Base-by-base conservation (phyloP, 2,888 invertebrate species). In the Oxyteleia sp. region DNA sequence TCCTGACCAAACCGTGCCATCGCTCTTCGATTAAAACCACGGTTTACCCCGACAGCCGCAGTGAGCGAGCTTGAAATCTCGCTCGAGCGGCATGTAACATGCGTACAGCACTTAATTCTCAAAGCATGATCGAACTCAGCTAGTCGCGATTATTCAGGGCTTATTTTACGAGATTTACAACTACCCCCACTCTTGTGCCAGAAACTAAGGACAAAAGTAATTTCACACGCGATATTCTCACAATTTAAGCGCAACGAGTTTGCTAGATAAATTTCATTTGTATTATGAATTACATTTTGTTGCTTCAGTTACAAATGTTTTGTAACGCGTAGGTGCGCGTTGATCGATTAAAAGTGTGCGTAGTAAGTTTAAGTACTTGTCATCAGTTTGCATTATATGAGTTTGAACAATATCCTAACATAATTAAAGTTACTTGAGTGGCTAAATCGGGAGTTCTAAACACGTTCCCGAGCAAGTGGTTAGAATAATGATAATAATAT, bases 11-110 rank as follows among this genome's bases (percentile, higher is more conserved):
- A 74, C 43, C 55, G 61, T 64, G 51, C 74, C 74, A 74, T 74
- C 53, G 64, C 74, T 74, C 74, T 74, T 64, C 74, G 75, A 75
- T 75, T 75, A 64, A 66, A 66, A 75, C 75, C 75, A 66, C 26
- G 47, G 64, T 51, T 75, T 75, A 55, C 51, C 38, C 64, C 32
- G 68, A 53, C 64, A 49, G 41, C 38, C 51, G 10, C 49, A 47
- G 20, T 45, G 57, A 63, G 32, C 57, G 55, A 59, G 38, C 71
- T 43, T 63, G 72, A 74, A 72, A 74, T 74, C 72, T 74, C 72
- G 53, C 47, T 59, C 57, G 47, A 32, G 11, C 49, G 41, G 47
- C 59, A 59, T 74, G 64, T 75, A 64, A 64, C 74, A 59, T 63
- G 74, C 74, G 53, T 72, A 61, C 41, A 18, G 57, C 41, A 51